Evolutionary conservation across 2,113 vertebrate genomes (phyloP), one percentile per base, ranked within the genome.

Genomic region (Hucho hucho): DNA sequence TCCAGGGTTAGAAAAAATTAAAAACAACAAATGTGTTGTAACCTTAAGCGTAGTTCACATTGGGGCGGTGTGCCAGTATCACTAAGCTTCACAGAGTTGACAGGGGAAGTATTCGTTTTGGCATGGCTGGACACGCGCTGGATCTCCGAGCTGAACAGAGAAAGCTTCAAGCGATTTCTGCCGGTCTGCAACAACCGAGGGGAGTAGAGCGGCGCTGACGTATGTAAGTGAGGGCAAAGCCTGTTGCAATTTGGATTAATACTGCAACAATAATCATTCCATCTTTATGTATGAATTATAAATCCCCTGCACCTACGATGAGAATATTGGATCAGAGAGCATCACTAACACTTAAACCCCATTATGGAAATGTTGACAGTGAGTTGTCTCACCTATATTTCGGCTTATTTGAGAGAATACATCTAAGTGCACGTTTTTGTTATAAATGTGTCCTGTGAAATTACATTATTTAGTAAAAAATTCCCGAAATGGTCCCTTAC

Each of bases 281-380:
- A 69, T 87, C 79, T 88, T 81, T 85, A 89, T 82, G 70, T 80
- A 83, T 87, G 79, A 87, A 85, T 79, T 72, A 76, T 75, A 86
- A 83, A 82, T 79, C 86, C 81, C 63, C 49, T 49, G 53, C 29
- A 70, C 13, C 11, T 79, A 64, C 65, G 43, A 25, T 11, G 64
- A 53, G 77, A 65, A 4, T 7, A 26, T 56, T 49, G 56, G 78
- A 82, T 80, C 75, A 75, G 80, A 66, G 66, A 64, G 80, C 58
- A 56, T 87, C 68, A 78, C 16, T 64, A 69, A 79, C 66, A 84
- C 64, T 65, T 72, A 69, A 79, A 74, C 32, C 72, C 6, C 47
- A 72, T 47, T 16, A 6, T 69, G 74, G 74, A 73, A 26, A 78
- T 63, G 47, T 59, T 69, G 26, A 74, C 20, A 32, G 70, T 61